Evolutionary conservation across 2,888 invertebrate species (phyloP).

Genomic region (Lissonota sp.): DNA sequence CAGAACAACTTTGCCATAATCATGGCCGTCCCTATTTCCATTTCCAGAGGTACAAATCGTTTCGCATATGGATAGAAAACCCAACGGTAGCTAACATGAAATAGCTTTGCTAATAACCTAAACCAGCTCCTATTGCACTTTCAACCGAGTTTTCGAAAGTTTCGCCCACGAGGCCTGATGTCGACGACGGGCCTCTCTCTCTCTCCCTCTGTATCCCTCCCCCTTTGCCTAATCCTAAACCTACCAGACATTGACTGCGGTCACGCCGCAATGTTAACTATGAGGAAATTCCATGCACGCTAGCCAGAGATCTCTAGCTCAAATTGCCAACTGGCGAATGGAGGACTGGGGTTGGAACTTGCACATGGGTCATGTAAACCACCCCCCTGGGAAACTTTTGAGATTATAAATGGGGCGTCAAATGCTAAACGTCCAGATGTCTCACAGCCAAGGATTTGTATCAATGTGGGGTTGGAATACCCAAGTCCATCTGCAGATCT

Average conservation of each 20-base stretch:
- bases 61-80: background rate
- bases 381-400: background rate
- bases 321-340: constrained; percentile 16
- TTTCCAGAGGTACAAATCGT: too few relatives aligned
- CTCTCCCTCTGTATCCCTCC: too few relatives aligned
- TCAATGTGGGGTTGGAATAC: constrained; percentile 18
- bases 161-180: background rate
- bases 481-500: background rate
- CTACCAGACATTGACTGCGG: constrained; percentile 6
- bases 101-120: background rate
- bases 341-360: background rate
- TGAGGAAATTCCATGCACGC: constrained; percentile 6
- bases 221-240: background rate
- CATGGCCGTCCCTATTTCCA: background rate
- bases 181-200: background rate
- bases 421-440: constrained; percentile 1
- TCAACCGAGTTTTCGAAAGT: constrained; percentile 34
- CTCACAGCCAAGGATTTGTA: constrained; percentile 9
- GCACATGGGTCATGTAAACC: background rate
- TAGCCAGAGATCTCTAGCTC: constrained; percentile 16
- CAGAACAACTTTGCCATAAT: background rate
- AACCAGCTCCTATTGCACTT: constrained; percentile 27
- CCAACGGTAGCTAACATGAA: background rate
- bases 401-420: constrained; percentile 23
- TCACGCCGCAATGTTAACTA: background rate